Percentiles rank a stretch among this genome's conserved stretches.
These are phyloP conservation scores for Ichneumoninae sp. DNA, from an alignment of 2,888 invertebrate species.

Conservation along the genomic window DNA sequence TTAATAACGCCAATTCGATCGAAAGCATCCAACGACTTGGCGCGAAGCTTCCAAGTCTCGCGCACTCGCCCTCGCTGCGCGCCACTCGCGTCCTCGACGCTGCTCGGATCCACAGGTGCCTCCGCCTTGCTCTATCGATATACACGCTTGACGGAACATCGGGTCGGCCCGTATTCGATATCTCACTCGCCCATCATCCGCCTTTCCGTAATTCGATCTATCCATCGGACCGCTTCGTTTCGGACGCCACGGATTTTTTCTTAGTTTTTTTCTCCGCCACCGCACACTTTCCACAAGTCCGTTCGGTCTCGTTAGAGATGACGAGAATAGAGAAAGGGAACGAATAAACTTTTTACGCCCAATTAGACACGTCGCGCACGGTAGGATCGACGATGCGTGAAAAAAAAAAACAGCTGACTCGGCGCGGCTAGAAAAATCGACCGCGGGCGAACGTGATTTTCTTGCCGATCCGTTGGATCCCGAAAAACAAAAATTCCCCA, in stretches of 20 bases:
- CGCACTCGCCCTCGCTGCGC: too few species aligned
- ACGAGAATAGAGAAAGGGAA: constrained; percentile 16
- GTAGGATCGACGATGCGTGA: neutral
- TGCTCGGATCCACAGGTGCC: neutral
- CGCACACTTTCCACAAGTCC: constrained; percentile 21
- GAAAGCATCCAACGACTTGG: neutral
- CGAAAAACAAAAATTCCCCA: neutral
- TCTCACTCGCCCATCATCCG: constrained; percentile 26
- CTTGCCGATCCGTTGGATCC: neutral
- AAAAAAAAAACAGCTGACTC: neutral
- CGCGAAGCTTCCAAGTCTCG: too few species aligned
- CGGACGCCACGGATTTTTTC: constrained; percentile 4
- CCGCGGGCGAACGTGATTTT: neutral
- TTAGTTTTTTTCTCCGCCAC: neutral
- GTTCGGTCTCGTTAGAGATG: constrained; percentile 10
- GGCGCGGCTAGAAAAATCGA: neutral
- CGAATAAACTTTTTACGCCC: constrained; percentile 21
- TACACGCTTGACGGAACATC: neutral
- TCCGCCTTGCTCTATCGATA: neutral
- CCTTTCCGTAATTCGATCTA: constrained; percentile 45
- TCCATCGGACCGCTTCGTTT: constrained; percentile 1
- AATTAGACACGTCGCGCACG: constrained; percentile 11
- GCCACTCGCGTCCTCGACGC: too few species aligned
- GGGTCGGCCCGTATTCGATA: neutral
- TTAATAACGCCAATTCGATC: neutral